Evolutionary conservation across 2,888 invertebrate species (phyloP).

Genomic region (Hipparchia sbordonii): DNA sequence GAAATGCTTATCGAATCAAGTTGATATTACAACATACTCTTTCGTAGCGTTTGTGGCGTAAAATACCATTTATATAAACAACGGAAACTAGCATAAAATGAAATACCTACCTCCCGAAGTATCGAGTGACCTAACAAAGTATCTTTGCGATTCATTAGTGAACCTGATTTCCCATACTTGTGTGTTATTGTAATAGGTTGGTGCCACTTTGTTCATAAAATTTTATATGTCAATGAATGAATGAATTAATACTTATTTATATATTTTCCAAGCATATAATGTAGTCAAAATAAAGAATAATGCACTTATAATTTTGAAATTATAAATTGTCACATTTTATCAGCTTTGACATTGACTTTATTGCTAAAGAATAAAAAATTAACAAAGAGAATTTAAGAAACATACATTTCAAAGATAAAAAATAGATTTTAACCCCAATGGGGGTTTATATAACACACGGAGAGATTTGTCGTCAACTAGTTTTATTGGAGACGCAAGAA

Average conservation of each 20-base stretch:
- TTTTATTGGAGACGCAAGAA: too few species aligned
- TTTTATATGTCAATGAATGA: background rate
- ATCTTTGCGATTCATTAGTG: constrained; percentile 64
- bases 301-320: background rate
- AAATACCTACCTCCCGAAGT: constrained; percentile 69
- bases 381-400: too few species aligned
- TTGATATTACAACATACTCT: too few species aligned
- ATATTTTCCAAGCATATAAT: background rate
- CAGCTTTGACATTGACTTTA: background rate
- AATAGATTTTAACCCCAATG: too few species aligned
- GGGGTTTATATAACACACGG: too few species aligned
- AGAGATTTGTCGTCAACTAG: too few species aligned
- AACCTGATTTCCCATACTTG: constrained; percentile 73
- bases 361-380: background rate
- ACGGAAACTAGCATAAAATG: background rate
- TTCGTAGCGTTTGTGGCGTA: too few species aligned
- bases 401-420: too few species aligned
- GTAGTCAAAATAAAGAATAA: background rate
- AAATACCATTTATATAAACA: too few species aligned
- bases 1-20: too few species aligned
- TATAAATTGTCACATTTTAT: background rate
- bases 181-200: constrained; percentile 44
- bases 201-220: constrained; percentile 60
- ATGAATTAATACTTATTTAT: background rate
- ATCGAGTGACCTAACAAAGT: constrained; percentile 66